Evolutionary conservation across 2,797 vertebrate genomes (phyloP).

Genomic region (Centroberyx gerrardi): DNA sequence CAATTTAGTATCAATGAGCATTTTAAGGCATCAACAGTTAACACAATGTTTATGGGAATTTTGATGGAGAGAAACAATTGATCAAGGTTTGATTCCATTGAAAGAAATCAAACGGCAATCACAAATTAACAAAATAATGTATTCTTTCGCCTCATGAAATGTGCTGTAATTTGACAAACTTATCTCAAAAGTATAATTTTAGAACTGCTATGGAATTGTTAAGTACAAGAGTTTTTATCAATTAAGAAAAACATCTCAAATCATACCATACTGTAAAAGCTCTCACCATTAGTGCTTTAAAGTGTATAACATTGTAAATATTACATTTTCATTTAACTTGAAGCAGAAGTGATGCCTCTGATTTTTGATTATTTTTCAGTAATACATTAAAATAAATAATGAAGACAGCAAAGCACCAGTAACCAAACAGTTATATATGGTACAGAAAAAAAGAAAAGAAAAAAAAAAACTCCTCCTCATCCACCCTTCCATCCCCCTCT

Average conservation of each 20-base stretch:
- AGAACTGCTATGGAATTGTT: neutral
- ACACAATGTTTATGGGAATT: neutral
- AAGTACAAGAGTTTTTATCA: neutral
- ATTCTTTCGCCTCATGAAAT: neutral
- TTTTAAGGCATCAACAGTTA: neutral
- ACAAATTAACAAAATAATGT: too few relatives aligned
- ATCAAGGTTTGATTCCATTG: neutral
- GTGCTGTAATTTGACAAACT: neutral
- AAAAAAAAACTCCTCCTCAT: neutral
- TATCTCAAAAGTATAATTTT: neutral
- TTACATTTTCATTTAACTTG: too few relatives aligned
- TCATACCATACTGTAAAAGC: neutral
- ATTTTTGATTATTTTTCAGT: too few relatives aligned
- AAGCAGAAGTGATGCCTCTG: too few relatives aligned
- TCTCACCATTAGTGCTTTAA: neutral
- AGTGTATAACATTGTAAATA: neutral
- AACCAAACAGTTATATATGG: slow-evolving; percentile 12
- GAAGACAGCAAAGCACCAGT: slow-evolving; percentile 23
- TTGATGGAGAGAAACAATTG: neutral
- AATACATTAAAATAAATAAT: neutral
- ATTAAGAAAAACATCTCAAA: neutral
- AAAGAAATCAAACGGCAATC: neutral
- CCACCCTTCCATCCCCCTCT: neutral
- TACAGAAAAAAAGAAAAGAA: neutral
- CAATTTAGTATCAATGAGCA: neutral